Evolutionary conservation across 2,888 invertebrate species (phyloP).

Genomic region (Euplexia lucipara): DNA sequence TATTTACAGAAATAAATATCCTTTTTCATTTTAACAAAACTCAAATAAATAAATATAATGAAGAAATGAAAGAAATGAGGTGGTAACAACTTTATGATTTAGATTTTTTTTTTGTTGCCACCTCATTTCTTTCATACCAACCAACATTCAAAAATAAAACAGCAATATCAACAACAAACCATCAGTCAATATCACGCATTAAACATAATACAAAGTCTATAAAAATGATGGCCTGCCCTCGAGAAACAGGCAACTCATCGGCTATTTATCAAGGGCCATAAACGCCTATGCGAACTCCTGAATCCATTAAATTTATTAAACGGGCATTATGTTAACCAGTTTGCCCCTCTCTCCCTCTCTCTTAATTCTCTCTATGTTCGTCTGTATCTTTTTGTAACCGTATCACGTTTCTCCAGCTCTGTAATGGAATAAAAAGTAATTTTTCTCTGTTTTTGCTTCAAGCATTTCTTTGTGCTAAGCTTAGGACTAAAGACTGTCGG

Average conservation of each 20-base stretch:
- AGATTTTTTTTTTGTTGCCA: too few relatives aligned
- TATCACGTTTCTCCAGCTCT: constrained; percentile 36
- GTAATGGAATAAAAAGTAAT: constrained; percentile 56
- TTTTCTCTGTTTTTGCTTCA: constrained; percentile 41
- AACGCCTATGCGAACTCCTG: constrained; percentile 61
- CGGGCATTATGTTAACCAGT: constrained; percentile 72
- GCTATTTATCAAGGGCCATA: constrained; percentile 76
- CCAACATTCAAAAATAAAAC: constrained; percentile 19
- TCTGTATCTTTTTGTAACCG: constrained; percentile 54
- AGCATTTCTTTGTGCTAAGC: constrained; percentile 45
- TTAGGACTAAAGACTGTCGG: constrained; percentile 32
- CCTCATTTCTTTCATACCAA: neutral
- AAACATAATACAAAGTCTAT: constrained; percentile 39
- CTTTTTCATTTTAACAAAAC: too few relatives aligned
- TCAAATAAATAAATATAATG: too few relatives aligned
- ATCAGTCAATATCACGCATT: constrained; percentile 48
- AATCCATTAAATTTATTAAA: constrained; percentile 83
- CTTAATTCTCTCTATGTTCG: constrained; percentile 69
- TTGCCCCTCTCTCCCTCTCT: constrained; percentile 44
- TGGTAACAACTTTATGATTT: too few relatives aligned
- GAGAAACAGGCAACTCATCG: constrained; percentile 76
- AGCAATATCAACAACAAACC: constrained; percentile 27
- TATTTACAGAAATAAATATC: too few relatives aligned
- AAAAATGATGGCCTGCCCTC: constrained; percentile 58
- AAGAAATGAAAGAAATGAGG: too few relatives aligned